Conservation (phyloP, 2,888 invertebrate species). For the Agrochola lota region DNA sequence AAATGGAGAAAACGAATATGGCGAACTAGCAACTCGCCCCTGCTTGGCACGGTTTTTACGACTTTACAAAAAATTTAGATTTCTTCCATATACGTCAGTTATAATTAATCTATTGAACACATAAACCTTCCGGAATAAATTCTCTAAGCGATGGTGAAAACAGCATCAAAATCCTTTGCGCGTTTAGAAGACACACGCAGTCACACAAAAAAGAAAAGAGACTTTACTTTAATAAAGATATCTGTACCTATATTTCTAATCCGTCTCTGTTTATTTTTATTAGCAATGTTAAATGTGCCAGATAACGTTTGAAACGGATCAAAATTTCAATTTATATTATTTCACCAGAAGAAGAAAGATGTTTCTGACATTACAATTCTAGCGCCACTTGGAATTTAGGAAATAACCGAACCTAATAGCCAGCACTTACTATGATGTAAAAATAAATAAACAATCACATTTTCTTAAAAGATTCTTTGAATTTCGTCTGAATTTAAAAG, state of each 20-base stretch:
- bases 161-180: not conserved
- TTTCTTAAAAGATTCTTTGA: conserved; percentile 14
- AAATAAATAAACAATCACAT: conserved; percentile 26
- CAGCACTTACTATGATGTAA: conserved; percentile 29
- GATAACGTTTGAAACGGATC: conserved; percentile 39
- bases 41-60: too few relatives aligned
- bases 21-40: not conserved
- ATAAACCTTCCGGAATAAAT: not conserved
- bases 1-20: conserved; percentile 30
- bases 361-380: conserved; percentile 17
- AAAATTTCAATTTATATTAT: conserved; percentile 40
- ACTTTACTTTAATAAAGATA: too few relatives aligned
- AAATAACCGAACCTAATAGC: conserved; percentile 13
- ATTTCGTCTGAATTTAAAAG: conserved; percentile 3
- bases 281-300: conserved; percentile 33
- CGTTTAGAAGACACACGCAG: not conserved
- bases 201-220: not conserved
- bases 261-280: conserved; percentile 33
- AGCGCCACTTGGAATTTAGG: conserved; percentile 15
- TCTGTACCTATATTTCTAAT: conserved; percentile 24
- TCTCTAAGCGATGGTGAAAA: not conserved
- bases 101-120: not conserved
- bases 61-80: not conserved
- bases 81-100: not conserved
- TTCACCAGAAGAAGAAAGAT: conserved; percentile 29